Evolutionary conservation across 2,888 invertebrate genomes (phyloP).

Genomic region (Hermodice carunculata): DNA sequence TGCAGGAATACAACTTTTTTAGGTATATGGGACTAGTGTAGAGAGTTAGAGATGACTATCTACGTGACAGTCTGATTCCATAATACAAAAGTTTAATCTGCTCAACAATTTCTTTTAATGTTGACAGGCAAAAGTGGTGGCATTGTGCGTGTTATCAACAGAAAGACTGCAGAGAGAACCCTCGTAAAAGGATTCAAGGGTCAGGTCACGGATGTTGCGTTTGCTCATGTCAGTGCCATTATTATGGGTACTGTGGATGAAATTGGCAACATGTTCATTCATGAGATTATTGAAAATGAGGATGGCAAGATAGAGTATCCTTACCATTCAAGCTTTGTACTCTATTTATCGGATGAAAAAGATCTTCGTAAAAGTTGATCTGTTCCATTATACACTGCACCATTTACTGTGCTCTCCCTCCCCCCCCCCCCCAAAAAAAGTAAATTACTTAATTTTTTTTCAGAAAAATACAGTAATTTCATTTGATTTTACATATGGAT

Average conservation of each 20-base stretch:
- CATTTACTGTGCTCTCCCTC: too few relatives aligned
- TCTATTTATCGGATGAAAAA: too few relatives aligned
- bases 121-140: constrained; percentile 64
- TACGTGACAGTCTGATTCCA: too few relatives aligned
- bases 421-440: too few relatives aligned
- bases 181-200: constrained; percentile 90
- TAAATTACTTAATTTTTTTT: too few relatives aligned
- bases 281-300: constrained; percentile 59
- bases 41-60: too few relatives aligned
- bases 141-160: constrained; percentile 87
- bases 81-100: neutral
- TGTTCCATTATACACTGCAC: too few relatives aligned
- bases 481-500: too few relatives aligned
- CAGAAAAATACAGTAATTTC: too few relatives aligned
- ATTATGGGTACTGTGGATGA: constrained; percentile 91
- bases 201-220: constrained; percentile 90
- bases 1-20: too few relatives aligned
- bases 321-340: constrained; percentile 37
- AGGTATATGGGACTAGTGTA: too few relatives aligned
- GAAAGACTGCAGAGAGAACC: constrained; percentile 80
- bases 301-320: constrained; percentile 66
- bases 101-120: neutral
- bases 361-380: too few relatives aligned
- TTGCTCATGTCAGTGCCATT: constrained; percentile 85
- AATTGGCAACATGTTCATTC: constrained; percentile 84